A percentile compares a stretch with the other conserved stretches of the same genome.
Conservation (phyloP, 1,140 invertebrate genomes). For the Rhopalosiphum padi region DNA sequence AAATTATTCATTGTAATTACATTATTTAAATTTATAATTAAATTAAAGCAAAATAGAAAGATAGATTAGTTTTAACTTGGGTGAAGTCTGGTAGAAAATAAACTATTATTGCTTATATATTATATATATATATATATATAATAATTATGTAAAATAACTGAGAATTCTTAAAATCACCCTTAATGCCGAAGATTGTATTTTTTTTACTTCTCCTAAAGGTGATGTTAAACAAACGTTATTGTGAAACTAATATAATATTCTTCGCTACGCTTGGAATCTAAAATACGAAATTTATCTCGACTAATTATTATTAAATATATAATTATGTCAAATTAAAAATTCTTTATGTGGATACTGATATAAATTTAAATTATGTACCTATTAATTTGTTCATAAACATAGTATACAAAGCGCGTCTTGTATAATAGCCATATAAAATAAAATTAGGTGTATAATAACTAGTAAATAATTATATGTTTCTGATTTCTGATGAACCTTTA, state of each 20-base stretch:
- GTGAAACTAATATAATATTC: neutral
- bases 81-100: too few species aligned
- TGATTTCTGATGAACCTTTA: neutral
- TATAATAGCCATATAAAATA: neutral
- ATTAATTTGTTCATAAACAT: neutral
- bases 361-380: neutral
- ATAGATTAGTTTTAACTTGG: too few species aligned
- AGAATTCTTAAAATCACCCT: too few species aligned
- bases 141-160: too few species aligned
- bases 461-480: neutral
- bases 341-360: neutral
- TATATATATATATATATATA: too few species aligned
- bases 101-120: too few species aligned
- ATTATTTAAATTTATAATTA: too few species aligned
- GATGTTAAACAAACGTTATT: neutral
- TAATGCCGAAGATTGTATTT: neutral
- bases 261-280: neutral
- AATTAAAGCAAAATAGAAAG: too few species aligned
- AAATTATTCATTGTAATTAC: too few species aligned
- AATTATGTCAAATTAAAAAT: neutral
- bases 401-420: neutral
- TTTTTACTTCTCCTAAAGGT: too few species aligned
- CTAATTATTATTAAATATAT: slow-evolving; percentile 20
- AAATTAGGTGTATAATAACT: neutral
- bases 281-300: neutral